phyloP scores from a whole-genome alignment of 64 coral and sea anemone genomes.

The Catalaphyllia jardinei region DNA sequence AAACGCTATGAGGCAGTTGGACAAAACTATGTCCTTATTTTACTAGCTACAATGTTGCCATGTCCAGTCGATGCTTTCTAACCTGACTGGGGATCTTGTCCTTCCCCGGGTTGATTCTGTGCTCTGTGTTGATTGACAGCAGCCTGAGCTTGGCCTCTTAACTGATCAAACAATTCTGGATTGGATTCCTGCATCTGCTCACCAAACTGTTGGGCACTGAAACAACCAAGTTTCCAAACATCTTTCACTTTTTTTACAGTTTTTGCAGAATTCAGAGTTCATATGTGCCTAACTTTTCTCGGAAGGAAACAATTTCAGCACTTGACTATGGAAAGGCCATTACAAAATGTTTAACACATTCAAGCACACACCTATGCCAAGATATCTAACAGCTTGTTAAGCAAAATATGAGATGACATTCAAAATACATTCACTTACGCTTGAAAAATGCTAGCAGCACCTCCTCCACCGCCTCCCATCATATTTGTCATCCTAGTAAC shows the following conservation, averaged over 20 bases:
- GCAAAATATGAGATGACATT: not conserved
- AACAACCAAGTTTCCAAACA: not conserved
- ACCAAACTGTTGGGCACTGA: constrained; percentile 84
- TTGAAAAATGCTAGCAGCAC: constrained; percentile 69
- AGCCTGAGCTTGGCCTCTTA: constrained; percentile 69
- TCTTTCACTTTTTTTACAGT: too few species aligned
- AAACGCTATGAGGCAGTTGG: too few species aligned
- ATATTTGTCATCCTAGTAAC: constrained; percentile 69
- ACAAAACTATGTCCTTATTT: too few species aligned
- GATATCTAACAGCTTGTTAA: too few species aligned
- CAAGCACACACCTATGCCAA: too few species aligned
- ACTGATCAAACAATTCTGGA: constrained; percentile 74
- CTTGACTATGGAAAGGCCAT: too few species aligned
- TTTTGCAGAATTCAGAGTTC: too few species aligned
- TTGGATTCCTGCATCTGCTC: constrained; percentile 86
- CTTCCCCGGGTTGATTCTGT: not conserved
- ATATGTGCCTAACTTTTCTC: too few species aligned
- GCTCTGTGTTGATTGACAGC: constrained; percentile 13
- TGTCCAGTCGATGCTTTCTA: not conserved
- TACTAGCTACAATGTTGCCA: too few species aligned
- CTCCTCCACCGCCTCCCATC: constrained; percentile 45
- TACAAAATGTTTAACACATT: too few species aligned
- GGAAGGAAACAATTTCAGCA: too few species aligned
- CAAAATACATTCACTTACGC: constrained; percentile 71
- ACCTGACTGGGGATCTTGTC: constrained; percentile 13